Conservation (phyloP, 2,797 vertebrate genomes). For the Enteromius paludinosus region DNA sequence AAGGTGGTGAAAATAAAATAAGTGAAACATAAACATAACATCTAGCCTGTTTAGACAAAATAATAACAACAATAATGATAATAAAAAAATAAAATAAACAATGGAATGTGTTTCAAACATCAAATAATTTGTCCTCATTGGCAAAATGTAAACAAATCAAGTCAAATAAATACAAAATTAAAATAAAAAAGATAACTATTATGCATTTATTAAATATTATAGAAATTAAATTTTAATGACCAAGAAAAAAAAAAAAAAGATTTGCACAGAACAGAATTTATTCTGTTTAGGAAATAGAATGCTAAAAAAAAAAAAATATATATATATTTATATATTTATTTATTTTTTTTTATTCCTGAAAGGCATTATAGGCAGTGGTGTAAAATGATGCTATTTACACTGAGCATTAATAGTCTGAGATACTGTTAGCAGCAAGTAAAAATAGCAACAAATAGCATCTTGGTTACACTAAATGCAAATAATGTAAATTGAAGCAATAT, state of each 20-base stretch:
- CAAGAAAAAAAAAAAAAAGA: background rate
- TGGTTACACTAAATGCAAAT: background rate
- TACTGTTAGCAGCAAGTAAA: background rate
- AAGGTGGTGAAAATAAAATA: background rate
- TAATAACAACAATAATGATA: background rate
- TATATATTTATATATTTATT: background rate
- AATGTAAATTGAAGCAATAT: background rate
- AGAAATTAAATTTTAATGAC: background rate
- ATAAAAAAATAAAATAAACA: background rate
- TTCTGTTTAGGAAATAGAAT: background rate
- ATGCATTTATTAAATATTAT: background rate
- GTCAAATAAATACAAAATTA: background rate
- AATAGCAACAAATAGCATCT: background rate
- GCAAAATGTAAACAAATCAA: background rate
- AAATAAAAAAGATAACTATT: background rate
- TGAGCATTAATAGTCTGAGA: background rate
- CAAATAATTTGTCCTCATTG: background rate
- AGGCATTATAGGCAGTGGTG: background rate
- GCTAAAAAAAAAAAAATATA: background rate
- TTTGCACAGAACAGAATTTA: too few relatives aligned
- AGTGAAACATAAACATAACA: background rate
- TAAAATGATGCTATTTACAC: background rate
- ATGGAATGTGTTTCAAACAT: background rate
- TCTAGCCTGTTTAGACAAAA: background rate
- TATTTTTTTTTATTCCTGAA: background rate